Percentiles rank a stretch among this genome's conserved stretches.
Evolutionary conservation across 64 coral and sea anemone genomes (phyloP).

Genomic region (Actinia tenebrosa): DNA sequence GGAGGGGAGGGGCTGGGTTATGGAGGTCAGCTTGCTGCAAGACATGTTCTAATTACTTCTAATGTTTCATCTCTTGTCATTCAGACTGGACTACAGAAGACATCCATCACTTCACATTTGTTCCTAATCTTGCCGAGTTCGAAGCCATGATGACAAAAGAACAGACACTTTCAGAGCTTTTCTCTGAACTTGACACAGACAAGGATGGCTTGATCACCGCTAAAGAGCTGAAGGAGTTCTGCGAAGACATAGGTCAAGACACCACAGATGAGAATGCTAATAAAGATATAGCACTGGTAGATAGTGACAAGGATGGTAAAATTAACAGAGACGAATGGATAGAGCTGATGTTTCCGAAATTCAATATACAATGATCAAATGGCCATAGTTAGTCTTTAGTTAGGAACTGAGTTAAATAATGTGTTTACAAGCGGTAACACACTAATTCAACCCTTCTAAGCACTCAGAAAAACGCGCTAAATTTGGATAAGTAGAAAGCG

Average conservation of each 20-base stretch:
- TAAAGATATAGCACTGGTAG: conserved; percentile 90
- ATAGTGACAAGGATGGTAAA: conserved; percentile 88
- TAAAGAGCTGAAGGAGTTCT: conserved; percentile 81
- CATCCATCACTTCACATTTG: conserved; percentile 80
- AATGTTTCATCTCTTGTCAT: neutral
- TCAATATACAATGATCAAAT: conserved; percentile 79
- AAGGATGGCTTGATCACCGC: conserved; percentile 91
- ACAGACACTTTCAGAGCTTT: conserved; percentile 91
- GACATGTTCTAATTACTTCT: no score
- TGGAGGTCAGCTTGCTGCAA: no score
- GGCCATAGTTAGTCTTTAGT: neutral
- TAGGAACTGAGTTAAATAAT: neutral
- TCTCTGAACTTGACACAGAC: conserved; percentile 81
- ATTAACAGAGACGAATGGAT: conserved; percentile 96
- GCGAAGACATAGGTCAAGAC: conserved; percentile 95
- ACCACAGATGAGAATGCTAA: conserved; percentile 71
- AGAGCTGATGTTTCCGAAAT: conserved; percentile 97
- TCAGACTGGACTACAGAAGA: conserved; percentile 77
- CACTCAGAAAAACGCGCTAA: neutral
- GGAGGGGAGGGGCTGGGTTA: no score
- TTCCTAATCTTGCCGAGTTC: conserved; percentile 94
- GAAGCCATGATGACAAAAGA: conserved; percentile 96
- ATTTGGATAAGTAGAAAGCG: neutral
- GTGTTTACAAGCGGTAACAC: neutral
- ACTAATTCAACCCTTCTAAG: neutral